phyloP scores from a whole-genome alignment of 2,113 vertebrate species.

The Rhizomys pruinosus region DNA sequence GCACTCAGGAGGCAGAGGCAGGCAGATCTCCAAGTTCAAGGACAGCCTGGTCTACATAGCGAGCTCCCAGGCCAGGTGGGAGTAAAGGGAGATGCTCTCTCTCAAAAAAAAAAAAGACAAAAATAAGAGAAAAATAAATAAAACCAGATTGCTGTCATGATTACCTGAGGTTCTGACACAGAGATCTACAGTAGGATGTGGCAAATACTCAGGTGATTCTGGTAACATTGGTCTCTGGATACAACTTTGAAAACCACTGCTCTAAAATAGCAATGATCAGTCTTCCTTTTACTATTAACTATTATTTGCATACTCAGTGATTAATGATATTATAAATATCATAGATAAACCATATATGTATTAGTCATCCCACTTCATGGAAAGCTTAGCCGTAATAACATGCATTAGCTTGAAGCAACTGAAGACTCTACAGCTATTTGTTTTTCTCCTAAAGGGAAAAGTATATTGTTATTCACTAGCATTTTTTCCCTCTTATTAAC shows the following conservation, averaged over 20 bases:
- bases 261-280: not conserved
- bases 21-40: no score
- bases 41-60: no score
- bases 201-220: not conserved
- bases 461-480: not conserved
- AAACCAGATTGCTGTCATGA: not conserved
- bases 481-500: not conserved
- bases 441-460: not conserved
- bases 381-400: not conserved
- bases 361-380: not conserved
- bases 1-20: no score
- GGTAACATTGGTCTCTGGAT: fast-evolving
- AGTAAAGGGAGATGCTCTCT: no score
- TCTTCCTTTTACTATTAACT: not conserved
- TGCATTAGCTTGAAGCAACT: not conserved
- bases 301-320: not conserved
- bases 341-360: not conserved
- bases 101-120: no score
- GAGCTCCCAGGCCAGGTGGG: no score
- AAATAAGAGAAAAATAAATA: no score
- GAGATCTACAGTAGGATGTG: not conserved
- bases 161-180: not conserved
- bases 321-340: not conserved
- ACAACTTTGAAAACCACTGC: not conserved
- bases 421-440: not conserved